Evolutionary conservation across 2,113 vertebrate species (phyloP), one percentile per base, ranked within the genome.

Genomic region (Alligator sinensis): DNA sequence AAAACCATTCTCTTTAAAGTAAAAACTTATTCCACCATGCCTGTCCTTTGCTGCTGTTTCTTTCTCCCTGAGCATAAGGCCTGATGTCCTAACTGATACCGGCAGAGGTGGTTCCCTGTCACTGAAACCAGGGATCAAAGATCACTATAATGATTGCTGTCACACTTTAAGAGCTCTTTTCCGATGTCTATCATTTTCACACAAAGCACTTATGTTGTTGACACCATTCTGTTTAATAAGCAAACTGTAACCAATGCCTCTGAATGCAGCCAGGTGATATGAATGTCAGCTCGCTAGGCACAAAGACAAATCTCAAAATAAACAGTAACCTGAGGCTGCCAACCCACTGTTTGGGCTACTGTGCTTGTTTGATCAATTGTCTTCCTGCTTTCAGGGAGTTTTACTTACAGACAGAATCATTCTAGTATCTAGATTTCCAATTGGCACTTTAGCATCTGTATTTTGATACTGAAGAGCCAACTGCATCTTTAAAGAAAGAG

Each of bases 291-390:
- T 83, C 86, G n/a, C 30, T n/a, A 14, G 81, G 21, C 34, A 38
- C 59, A 79, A 90, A 93, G 90, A 75, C 4, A 16, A 94, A 83
- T 30, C 74, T 84, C 22, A 89, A 91, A 95, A 75, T 76, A 85
- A 96, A 87, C 59, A 89, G 55, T 79, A 93, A 72, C 80, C 77
- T 25, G 27, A 96, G 89, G 21, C 13, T 87, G 15, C 59, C 59
- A 4, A 0, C 16, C 47, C 60, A 75, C 9, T 94, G 28, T 83
- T 94, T 72, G 38, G 84, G 54, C 19, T 76, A 28, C 19, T 24
- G 14, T 16, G 22, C 13, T 62, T 13, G 18, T 54, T 25, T 28
- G 17, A 66, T 57, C 3, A 91, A 90, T 1, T 25, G 18, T 76
- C 82, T 75, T 76, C 66, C 12, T 27, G n/a, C 84, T 81, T 88